phyloP scores from a whole-genome alignment of 1,140 invertebrate species.

The Aphelenchoides fujianensis region DNA sequence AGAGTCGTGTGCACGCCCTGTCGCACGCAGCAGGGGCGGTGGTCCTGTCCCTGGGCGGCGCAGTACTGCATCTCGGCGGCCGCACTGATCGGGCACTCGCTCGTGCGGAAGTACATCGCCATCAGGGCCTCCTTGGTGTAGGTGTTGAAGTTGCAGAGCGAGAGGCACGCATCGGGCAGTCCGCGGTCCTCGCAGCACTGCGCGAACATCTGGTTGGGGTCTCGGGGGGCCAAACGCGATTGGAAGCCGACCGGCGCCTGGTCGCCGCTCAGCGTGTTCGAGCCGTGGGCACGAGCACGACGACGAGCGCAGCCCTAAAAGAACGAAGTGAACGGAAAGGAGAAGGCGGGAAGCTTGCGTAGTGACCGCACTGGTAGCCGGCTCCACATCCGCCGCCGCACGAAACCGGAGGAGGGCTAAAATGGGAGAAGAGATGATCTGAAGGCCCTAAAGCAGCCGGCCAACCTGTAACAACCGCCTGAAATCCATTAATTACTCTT shows the following conservation, averaged over 20 bases:
- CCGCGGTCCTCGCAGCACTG: conserved; percentile 50
- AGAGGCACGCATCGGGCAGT: conserved; percentile 50
- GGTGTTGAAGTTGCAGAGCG: conserved; percentile 44
- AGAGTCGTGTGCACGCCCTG: conserved; percentile 52
- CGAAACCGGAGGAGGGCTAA: conserved; percentile 25
- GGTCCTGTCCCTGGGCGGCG: conserved; percentile 48
- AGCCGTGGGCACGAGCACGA: conserved; percentile 32
- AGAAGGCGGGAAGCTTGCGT: too few species aligned
- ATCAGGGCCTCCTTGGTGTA: conserved; percentile 45
- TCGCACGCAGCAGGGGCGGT: conserved; percentile 38
- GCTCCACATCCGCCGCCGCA: conserved; percentile 30
- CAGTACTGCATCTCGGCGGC: conserved; percentile 56
- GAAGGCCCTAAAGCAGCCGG: background rate
- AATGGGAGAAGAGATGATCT: background rate
- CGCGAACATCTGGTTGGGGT: conserved; percentile 52
- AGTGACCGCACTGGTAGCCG: conserved; percentile 32
- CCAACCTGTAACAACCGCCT: conserved; percentile 24
- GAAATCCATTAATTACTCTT: background rate
- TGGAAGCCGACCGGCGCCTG: background rate
- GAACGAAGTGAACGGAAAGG: conserved; percentile 12
- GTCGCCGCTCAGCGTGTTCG: conserved; percentile 22
- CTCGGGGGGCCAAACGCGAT: background rate
- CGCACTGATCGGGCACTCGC: conserved; percentile 50
- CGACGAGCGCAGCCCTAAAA: conserved; percentile 32
- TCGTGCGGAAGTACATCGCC: conserved; percentile 30